Conservation (phyloP, 2,113 vertebrate genomes). For the Panthera uncia region DNA sequence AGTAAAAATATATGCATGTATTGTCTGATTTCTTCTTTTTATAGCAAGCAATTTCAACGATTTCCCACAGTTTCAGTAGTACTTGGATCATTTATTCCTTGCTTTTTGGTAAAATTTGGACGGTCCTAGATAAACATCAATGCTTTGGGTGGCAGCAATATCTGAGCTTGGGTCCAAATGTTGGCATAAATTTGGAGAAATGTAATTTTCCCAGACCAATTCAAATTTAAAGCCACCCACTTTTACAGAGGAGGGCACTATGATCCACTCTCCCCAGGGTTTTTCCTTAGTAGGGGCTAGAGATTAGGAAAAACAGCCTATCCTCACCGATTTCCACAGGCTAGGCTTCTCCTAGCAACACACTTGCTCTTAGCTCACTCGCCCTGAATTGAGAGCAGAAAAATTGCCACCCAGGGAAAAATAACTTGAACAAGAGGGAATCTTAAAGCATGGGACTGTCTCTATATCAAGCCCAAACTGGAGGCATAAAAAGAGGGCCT, state of each 20-base stretch:
- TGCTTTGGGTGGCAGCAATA: background rate
- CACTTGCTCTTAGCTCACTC: constrained; percentile 43
- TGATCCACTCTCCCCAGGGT: constrained; percentile 19
- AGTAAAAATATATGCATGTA: background rate
- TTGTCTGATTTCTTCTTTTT: background rate
- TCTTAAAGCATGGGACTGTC: constrained; percentile 41
- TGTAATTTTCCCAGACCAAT: background rate
- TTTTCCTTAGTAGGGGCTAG: background rate
- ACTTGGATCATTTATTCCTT: background rate
- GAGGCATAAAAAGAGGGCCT: background rate
- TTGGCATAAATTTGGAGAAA: background rate
- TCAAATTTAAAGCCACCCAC: constrained; percentile 38
- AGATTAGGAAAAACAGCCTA: background rate
- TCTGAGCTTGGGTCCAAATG: background rate
- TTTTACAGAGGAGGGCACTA: background rate
- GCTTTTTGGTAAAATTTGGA: background rate
- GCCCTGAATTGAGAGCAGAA: constrained; percentile 62
- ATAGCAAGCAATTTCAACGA: background rate
- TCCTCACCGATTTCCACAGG: background rate
- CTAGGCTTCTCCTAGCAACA: background rate
- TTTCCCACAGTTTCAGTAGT: background rate
- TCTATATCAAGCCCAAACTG: constrained; percentile 44
- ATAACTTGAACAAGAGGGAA: constrained; percentile 48
- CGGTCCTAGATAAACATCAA: background rate
- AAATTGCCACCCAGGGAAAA: constrained; percentile 57